Evolutionary conservation across 2,797 vertebrate genomes (phyloP).

Genomic region (Hybognathus amarus): DNA sequence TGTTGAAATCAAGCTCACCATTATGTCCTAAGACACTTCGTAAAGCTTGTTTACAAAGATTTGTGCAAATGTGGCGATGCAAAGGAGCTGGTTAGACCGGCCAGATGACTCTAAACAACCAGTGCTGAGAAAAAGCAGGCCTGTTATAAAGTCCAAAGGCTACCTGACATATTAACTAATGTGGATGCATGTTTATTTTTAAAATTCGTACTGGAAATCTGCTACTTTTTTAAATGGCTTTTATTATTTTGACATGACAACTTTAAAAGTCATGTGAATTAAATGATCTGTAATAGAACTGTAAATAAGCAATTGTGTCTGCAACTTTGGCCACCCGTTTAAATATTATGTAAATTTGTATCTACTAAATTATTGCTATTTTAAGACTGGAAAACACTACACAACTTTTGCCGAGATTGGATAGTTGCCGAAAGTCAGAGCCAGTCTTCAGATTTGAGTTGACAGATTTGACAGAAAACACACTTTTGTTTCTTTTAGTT

Average conservation of each 20-base stretch:
- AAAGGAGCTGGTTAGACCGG: conserved; percentile 17
- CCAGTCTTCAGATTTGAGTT: not conserved
- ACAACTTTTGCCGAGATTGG: not conserved
- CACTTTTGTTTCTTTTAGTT: not conserved
- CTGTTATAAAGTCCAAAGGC: conserved; percentile 2
- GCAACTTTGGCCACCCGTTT: not conserved
- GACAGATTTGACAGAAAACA: no score
- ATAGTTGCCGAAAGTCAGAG: not conserved
- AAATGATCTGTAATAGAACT: not conserved
- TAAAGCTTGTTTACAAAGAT: not conserved
- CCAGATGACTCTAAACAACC: conserved; percentile 7
- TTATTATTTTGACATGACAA: not conserved
- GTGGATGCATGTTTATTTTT: not conserved
- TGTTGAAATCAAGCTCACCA: not conserved
- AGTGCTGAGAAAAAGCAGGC: no score
- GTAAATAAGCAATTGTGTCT: not conserved
- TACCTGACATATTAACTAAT: not conserved
- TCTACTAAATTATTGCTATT: not conserved
- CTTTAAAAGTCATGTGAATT: not conserved
- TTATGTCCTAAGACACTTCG: not conserved
- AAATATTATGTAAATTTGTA: not conserved
- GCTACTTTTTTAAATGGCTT: not conserved
- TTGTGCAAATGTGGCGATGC: not conserved
- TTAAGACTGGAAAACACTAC: not conserved
- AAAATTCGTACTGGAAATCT: not conserved